phyloP scores from a whole-genome alignment of 2,797 vertebrate species.

The Thripadectes ignobilis region DNA sequence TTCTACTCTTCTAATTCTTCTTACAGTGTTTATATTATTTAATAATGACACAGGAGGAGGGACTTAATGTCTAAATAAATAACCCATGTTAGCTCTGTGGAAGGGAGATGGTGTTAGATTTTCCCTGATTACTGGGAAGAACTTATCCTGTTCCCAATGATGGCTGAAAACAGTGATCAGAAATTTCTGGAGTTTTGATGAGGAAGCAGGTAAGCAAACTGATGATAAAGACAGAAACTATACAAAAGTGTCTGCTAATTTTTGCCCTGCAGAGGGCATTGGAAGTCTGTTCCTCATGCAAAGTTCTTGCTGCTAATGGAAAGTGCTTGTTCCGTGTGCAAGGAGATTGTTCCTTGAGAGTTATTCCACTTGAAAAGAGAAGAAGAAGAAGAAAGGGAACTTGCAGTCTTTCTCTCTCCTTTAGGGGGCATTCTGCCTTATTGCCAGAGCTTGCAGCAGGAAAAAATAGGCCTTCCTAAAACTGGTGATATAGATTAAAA shows the following conservation, averaged over 20 bases:
- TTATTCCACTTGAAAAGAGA: neutral
- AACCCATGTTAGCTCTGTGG: neutral
- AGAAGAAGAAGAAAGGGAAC: neutral
- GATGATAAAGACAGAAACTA: neutral
- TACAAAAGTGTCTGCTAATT: neutral
- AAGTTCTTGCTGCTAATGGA: neutral
- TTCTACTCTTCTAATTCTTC: neutral
- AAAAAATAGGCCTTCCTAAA: neutral
- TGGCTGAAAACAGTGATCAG: neutral
- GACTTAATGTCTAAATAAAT: neutral
- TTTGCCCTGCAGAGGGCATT: neutral
- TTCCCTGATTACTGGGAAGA: neutral
- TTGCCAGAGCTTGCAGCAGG: neutral
- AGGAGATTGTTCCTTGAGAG: neutral
- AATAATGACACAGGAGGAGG: neutral
- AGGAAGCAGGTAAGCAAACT: neutral
- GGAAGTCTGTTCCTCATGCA: neutral
- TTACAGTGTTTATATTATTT: neutral
- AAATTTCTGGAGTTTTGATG: neutral
- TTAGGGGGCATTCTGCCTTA: neutral
- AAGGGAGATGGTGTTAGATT: neutral
- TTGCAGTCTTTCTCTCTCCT: neutral
- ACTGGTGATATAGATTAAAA: neutral
- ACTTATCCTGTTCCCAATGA: neutral
- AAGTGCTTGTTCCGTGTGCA: neutral